Base-by-base conservation (phyloP, 2,113 vertebrate species). In the Indri indri region DNA sequence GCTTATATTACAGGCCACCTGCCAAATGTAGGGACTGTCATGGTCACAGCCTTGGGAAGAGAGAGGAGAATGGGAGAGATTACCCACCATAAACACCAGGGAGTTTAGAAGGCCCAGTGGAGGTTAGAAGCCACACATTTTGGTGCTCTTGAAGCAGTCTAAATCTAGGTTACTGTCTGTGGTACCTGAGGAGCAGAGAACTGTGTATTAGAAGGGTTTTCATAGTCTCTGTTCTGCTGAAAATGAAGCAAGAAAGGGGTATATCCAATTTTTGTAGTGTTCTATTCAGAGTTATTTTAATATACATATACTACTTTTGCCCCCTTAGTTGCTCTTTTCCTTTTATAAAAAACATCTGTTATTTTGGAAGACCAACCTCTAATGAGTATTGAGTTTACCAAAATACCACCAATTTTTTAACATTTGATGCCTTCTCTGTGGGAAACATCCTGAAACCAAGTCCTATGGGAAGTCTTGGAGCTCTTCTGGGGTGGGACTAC, bases 321-420 rank as follows among this genome's bases (percentile, higher is more conserved):
- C 6, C 30, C 30, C 50, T 54, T 30, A 81, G 1, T 76, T 94
- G n/a, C 71, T 30, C 68, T 40, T 79, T 93, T 82, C 77, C 37
- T 93, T 87, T 42, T 66, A 25, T 89, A 74, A 76, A 61, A 66
- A 77, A 94, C 40, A n/a, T 82, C 37, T 90, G 13, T 92, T 77
- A 52, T 79, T 71, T 93, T 89, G 18, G 77, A 77, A 88, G 74
- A 87, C 30, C 42, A 95, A 25, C 50, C 32, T 83, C 32, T 83
- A 66, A 25, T 81, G 85, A 79, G 17, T 73, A 83, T 82, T 92
- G 59, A 73, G 30, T 88, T 80, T 90, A 11, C 42, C 65, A 68
- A 30, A 73, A 34, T 81, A 66, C 45, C 7, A 63, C 63, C 54
- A 63, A 3, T 79, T 88, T 73, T 52, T 57, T 93, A 68, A 91